Evolutionary conservation across 2,113 vertebrate species (phyloP).

Genomic region (Nannobrachium achirus): DNA sequence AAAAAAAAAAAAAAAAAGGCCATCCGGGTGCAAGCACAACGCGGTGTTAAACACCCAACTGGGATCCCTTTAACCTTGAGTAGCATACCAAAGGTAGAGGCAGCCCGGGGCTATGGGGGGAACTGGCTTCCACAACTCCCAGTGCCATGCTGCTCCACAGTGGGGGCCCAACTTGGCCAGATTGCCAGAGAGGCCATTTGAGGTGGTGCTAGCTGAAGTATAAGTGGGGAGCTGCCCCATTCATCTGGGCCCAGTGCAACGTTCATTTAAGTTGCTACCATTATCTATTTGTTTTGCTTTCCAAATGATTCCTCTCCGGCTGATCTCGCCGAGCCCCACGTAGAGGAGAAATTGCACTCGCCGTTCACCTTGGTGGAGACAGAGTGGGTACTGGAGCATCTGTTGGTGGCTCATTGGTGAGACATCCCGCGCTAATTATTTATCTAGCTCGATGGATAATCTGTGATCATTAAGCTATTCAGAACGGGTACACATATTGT

Average conservation of each 20-base stretch:
- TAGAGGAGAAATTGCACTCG: conserved; percentile 18
- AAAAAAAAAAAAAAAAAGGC: not conserved
- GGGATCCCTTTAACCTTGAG: conserved; percentile 81
- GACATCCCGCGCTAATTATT: conserved; percentile 55
- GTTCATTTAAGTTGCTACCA: conserved; percentile 43
- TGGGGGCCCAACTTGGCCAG: conserved; percentile 68
- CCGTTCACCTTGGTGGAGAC: conserved; percentile 50
- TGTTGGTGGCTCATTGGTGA: conserved; percentile 38
- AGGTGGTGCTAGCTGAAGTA: conserved; percentile 46
- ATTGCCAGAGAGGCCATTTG: conserved; percentile 63
- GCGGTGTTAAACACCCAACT: conserved; percentile 68
- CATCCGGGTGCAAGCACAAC: conserved; percentile 39
- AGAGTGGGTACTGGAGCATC: conserved; percentile 44
- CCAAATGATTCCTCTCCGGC: conserved; percentile 27
- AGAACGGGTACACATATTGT: too few relatives aligned
- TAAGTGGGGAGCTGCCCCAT: conserved; percentile 47
- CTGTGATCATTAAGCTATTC: conserved; percentile 62
- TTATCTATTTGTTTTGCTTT: conserved; percentile 63
- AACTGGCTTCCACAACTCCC: conserved; percentile 63
- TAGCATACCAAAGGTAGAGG: conserved; percentile 73
- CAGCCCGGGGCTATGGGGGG: conserved; percentile 67
- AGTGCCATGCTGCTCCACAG: conserved; percentile 73
- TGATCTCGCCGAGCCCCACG: conserved; percentile 9
- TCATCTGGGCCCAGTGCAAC: conserved; percentile 49
- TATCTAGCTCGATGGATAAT: conserved; percentile 56